These are phyloP conservation scores for Ischnus inquisitorius DNA, from an alignment of 2,888 invertebrate genomes.

Conservation along the genomic window DNA sequence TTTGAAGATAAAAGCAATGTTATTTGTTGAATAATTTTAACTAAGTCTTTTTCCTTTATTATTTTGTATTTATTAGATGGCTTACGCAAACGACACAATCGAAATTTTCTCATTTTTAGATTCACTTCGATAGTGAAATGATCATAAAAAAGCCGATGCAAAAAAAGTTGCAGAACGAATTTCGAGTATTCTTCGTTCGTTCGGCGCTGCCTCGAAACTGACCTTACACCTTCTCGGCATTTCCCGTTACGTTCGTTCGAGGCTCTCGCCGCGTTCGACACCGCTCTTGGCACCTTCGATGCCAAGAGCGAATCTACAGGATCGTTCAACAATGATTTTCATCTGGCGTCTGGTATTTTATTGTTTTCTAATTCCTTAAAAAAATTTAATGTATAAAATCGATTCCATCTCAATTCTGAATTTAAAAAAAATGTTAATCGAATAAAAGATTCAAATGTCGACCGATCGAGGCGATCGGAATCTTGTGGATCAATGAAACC, in stretches of 20 bases:
- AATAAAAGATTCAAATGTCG: not conserved
- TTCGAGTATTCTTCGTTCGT: not conserved
- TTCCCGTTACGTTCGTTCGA: conserved; percentile 42
- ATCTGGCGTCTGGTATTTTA: no score
- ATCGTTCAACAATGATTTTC: conserved; percentile 30
- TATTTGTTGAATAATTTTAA: no score
- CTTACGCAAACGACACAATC: no score
- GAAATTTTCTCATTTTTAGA: no score
- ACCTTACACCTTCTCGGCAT: conserved; percentile 71
- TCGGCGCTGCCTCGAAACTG: conserved; percentile 69
- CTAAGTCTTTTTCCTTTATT: no score
- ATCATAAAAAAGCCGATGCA: no score
- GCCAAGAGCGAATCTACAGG: conserved; percentile 10
- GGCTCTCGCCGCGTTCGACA: not conserved
- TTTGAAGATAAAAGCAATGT: no score
- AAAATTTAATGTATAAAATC: not conserved
- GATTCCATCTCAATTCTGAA: no score
- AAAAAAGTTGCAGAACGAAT: not conserved
- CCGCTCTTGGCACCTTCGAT: conserved; percentile 9
- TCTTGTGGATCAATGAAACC: conserved; percentile 15
- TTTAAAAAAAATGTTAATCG: not conserved
- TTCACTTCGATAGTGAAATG: no score
- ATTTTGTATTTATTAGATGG: no score
- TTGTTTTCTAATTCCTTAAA: not conserved
- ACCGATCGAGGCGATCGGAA: not conserved